Conservation (phyloP, 2,888 invertebrate genomes). For the Apodemia hepburni region DNA sequence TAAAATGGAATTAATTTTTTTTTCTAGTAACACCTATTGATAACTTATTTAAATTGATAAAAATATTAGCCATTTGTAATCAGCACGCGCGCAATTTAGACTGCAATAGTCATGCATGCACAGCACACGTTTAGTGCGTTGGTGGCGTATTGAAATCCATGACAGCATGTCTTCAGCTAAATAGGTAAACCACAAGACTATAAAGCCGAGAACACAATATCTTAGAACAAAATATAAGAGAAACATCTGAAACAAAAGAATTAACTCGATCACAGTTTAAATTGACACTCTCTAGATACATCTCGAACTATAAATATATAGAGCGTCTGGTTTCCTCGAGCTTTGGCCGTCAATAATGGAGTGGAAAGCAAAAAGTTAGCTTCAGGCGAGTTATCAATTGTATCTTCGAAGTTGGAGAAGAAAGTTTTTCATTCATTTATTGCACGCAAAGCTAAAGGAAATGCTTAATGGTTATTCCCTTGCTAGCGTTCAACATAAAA, state of each 20-base stretch:
- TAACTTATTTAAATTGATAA: no score
- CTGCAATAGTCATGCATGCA: no score
- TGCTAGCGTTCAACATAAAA: constrained; percentile 45
- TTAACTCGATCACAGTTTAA: constrained; percentile 4
- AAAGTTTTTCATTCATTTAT: constrained; percentile 69
- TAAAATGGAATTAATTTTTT: no score
- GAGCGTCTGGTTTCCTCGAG: constrained; percentile 41
- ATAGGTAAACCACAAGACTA: no score
- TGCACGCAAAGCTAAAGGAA: constrained; percentile 59
- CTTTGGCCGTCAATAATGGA: constrained; percentile 59
- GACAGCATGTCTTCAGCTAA: no score
- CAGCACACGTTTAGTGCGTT: no score
- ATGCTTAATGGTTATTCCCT: constrained; percentile 65
- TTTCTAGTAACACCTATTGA: no score
- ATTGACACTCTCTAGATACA: constrained; percentile 14
- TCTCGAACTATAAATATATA: constrained; percentile 11
- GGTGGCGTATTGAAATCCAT: no score
- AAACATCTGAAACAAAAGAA: constrained; percentile 3
- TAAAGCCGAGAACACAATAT: background rate
- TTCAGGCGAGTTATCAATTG: constrained; percentile 67
- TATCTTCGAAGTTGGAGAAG: constrained; percentile 55
- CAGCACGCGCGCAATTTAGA: no score
- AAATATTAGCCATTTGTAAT: no score
- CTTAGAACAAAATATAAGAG: background rate
- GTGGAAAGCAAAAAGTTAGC: constrained; percentile 63